Percentiles rank a stretch among this genome's conserved stretches.
Evolutionary conservation across 64 coral and sea anemone species (phyloP).

Genomic region (Acropora tenuis): DNA sequence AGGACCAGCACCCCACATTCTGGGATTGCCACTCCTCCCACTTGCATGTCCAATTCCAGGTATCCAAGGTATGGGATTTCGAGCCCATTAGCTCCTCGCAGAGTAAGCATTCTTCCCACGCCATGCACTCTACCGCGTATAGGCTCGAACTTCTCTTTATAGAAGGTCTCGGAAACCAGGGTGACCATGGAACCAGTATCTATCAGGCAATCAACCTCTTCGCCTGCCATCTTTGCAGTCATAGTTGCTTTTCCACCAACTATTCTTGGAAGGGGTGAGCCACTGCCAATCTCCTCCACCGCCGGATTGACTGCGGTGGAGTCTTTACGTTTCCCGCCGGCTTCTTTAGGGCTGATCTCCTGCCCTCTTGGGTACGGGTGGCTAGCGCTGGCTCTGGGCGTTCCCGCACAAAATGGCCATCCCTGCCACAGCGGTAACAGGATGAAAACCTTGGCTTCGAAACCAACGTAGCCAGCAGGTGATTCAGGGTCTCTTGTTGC

Average conservation of each 20-base stretch:
- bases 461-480: too few species aligned
- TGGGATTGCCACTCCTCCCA: conserved; percentile 27
- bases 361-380: not conserved
- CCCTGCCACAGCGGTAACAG: not conserved
- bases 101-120: not conserved
- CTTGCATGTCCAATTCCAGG: conserved; percentile 14
- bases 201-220: conserved; percentile 4
- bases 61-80: conserved; percentile 56
- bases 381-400: not conserved
- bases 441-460: too few species aligned
- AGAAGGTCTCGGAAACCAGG: conserved; percentile 71
- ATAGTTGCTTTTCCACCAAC: conserved; percentile 37
- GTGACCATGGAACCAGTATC: conserved; percentile 65
- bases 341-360: not conserved
- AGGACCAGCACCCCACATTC: conserved; percentile 37
- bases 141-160: conserved; percentile 46
- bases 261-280: conserved; percentile 11
- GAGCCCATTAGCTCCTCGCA: conserved; percentile 43
- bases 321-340: not conserved
- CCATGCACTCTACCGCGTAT: too few species aligned
- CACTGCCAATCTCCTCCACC: conserved; percentile 21
- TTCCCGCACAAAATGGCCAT: not conserved
- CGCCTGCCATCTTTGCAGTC: conserved; percentile 46
- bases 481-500: too few species aligned
- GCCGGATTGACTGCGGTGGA: conserved; percentile 46